phyloP scores from a whole-genome alignment of 2,797 vertebrate genomes.

The Adrianichthys oophorus region DNA sequence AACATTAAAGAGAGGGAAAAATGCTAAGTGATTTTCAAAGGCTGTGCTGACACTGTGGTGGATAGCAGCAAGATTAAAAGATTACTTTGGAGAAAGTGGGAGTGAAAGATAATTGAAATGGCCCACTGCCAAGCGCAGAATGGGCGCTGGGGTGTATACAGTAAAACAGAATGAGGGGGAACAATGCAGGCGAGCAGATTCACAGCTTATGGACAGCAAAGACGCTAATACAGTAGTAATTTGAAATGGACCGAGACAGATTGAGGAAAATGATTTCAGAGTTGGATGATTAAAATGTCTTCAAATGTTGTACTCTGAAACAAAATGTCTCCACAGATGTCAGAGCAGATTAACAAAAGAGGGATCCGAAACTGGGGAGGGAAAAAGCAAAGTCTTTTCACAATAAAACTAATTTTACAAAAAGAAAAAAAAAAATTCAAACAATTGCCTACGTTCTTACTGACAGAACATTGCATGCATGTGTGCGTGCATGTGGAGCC shows the following conservation, averaged over 20 bases:
- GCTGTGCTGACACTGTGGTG: slow-evolving; percentile 41
- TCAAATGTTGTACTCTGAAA: not conserved
- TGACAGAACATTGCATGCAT: not conserved
- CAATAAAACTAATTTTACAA: too few relatives aligned
- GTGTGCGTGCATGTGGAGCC: slow-evolving; percentile 39
- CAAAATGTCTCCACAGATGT: too few relatives aligned
- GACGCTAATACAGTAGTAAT: slow-evolving; percentile 7
- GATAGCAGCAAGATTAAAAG: slow-evolving; percentile 59
- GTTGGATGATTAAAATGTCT: not conserved
- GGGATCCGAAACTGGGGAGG: slow-evolving; percentile 32
- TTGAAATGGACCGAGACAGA: not conserved
- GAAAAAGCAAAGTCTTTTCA: slow-evolving; percentile 16
- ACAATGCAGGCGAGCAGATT: slow-evolving; percentile 33
- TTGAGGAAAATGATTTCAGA: too few relatives aligned
- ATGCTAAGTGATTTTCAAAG: slow-evolving; percentile 62
- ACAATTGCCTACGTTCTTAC: too few relatives aligned
- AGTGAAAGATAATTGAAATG: slow-evolving; percentile 68
- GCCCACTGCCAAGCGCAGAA: slow-evolving; percentile 49
- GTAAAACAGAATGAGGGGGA: slow-evolving; percentile 32
- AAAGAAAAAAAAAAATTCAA: too few relatives aligned
- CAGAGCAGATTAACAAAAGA: slow-evolving; percentile 33
- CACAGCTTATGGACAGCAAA: slow-evolving; percentile 25
- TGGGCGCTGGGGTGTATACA: slow-evolving; percentile 22
- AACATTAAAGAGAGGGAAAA: slow-evolving; percentile 41
- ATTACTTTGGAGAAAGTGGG: slow-evolving; percentile 61